Percentiles rank a stretch among this genome's conserved stretches.
These are phyloP conservation scores for Cenopis cana DNA, from an alignment of 2,888 invertebrate species.

Conservation along the genomic window DNA sequence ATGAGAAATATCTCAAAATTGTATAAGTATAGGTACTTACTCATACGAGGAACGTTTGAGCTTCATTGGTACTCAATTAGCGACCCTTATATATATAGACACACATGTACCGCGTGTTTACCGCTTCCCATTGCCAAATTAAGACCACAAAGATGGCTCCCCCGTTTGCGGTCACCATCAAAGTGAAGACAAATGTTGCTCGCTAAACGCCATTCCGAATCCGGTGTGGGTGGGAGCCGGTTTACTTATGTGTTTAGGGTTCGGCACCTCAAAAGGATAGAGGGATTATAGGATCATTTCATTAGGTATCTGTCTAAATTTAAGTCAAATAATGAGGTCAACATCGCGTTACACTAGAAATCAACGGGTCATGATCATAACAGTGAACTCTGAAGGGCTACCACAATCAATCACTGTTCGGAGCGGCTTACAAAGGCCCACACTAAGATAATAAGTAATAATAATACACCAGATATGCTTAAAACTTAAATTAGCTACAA, in stretches of 20 bases:
- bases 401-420: too few relatives aligned
- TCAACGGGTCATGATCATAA: too few relatives aligned
- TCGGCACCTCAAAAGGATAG: too few relatives aligned
- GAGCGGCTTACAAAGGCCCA: too few relatives aligned
- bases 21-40: not conserved
- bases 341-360: too few relatives aligned
- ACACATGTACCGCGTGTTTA: not conserved
- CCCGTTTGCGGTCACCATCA: conserved; percentile 29
- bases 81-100: not conserved
- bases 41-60: not conserved
- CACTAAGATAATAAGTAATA: too few relatives aligned
- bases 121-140: conserved; percentile 28
- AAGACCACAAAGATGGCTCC: conserved; percentile 24
- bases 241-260: conserved; percentile 1
- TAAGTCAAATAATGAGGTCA: too few relatives aligned
- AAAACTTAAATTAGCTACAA: too few relatives aligned
- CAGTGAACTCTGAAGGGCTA: too few relatives aligned
- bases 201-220: conserved; percentile 13
- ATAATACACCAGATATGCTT: too few relatives aligned
- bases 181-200: conserved; percentile 33
- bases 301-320: too few relatives aligned
- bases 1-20: not conserved
- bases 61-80: not conserved
- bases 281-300: too few relatives aligned
- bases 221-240: not conserved